Conservation (phyloP, 1,140 invertebrate genomes). For the Stegodyphus mimosarum region DNA sequence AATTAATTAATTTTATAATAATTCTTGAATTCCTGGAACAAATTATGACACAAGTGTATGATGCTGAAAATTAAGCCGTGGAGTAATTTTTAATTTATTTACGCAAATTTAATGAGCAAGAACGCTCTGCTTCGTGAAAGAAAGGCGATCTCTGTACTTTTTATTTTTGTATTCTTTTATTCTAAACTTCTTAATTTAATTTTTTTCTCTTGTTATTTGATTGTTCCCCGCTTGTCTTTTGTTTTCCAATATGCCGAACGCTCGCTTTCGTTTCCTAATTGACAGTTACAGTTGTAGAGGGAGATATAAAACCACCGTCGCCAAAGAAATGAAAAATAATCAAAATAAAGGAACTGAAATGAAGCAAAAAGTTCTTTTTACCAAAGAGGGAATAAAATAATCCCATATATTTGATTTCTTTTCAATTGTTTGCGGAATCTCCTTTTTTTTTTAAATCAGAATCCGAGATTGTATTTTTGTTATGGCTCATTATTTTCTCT, state of each 20-base stretch:
- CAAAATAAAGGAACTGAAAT: slow-evolving; percentile 19
- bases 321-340: slow-evolving; percentile 26
- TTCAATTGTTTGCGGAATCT: slow-evolving; percentile 35
- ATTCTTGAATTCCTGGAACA: slow-evolving; percentile 22
- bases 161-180: not conserved
- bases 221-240: slow-evolving; percentile 20
- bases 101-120: slow-evolving; percentile 41
- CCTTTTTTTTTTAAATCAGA: slow-evolving; percentile 34
- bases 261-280: slow-evolving; percentile 38
- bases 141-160: not conserved
- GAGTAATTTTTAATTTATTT: slow-evolving; percentile 50
- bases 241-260: not conserved
- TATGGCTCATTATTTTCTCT: slow-evolving; percentile 39
- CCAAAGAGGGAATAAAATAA: slow-evolving; percentile 48
- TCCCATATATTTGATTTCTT: slow-evolving; percentile 43
- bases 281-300: slow-evolving; percentile 52
- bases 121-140: slow-evolving; percentile 22
- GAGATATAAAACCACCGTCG: slow-evolving; percentile 36
- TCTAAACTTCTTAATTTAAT: slow-evolving; percentile 42
- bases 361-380: slow-evolving; percentile 12
- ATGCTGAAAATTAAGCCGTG: slow-evolving; percentile 1
- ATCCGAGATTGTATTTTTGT: slow-evolving; percentile 27
- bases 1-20: slow-evolving; percentile 58
- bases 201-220: slow-evolving; percentile 11
- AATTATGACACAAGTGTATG: slow-evolving; percentile 42